These are phyloP conservation scores for Lathronympha strigana DNA, from an alignment of 2,888 invertebrate genomes.

Conservation along the genomic window DNA sequence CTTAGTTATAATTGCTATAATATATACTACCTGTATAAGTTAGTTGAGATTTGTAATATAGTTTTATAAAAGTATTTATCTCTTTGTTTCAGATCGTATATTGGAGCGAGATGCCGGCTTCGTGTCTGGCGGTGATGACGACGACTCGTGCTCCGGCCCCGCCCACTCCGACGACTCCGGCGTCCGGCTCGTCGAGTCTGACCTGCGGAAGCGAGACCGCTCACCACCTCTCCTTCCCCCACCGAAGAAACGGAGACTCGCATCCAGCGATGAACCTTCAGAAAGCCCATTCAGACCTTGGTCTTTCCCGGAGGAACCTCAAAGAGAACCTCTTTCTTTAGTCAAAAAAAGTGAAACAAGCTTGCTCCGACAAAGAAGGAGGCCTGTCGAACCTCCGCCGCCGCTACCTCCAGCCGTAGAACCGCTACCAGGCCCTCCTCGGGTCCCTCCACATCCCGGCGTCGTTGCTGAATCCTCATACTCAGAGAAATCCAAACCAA, in stretches of 20 bases:
- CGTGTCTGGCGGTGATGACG: slow-evolving; percentile 89
- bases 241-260: slow-evolving; percentile 88
- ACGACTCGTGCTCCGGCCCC: slow-evolving; percentile 83
- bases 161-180: slow-evolving; percentile 82
- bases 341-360: slow-evolving; percentile 78
- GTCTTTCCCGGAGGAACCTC: slow-evolving; percentile 85
- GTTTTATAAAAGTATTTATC: slow-evolving; percentile 38
- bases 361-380: slow-evolving; percentile 65
- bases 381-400: slow-evolving; percentile 65
- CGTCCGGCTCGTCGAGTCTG: slow-evolving; percentile 71
- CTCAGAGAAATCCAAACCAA: slow-evolving; percentile 63
- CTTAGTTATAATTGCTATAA: too few species aligned
- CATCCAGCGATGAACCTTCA: slow-evolving; percentile 66
- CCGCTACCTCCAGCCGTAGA: slow-evolving; percentile 58
- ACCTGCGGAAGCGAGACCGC: slow-evolving; percentile 83
- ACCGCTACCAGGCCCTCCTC: slow-evolving; percentile 65
- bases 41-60: background rate
- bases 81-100: slow-evolving; percentile 82
- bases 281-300: slow-evolving; percentile 87
- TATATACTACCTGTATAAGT: too few species aligned
- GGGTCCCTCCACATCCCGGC: slow-evolving; percentile 83
- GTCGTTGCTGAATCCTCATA: slow-evolving; percentile 61
- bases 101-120: slow-evolving; percentile 88
- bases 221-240: slow-evolving; percentile 79
- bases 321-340: slow-evolving; percentile 86